These are phyloP conservation scores for Cheilinus undulatus DNA, from an alignment of 2,113 vertebrate genomes.

Conservation along the genomic window DNA sequence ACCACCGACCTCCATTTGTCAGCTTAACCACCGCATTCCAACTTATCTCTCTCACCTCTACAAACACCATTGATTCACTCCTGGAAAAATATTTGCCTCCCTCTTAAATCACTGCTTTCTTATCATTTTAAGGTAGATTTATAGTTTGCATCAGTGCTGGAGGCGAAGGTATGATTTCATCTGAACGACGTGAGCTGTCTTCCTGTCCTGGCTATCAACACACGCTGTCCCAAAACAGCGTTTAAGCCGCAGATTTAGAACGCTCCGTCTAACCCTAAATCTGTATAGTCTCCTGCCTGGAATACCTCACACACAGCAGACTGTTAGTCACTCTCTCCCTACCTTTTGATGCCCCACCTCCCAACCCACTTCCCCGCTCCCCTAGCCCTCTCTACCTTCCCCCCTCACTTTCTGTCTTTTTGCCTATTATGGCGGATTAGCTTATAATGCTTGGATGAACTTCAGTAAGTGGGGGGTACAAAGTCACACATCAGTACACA, in stretches of 20 bases:
- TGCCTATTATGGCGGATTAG: slow-evolving; percentile 86
- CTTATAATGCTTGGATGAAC: slow-evolving; percentile 85
- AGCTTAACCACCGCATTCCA: not conserved
- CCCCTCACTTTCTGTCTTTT: slow-evolving; percentile 64
- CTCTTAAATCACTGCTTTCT: slow-evolving; percentile 29
- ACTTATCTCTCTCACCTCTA: slow-evolving; percentile 29
- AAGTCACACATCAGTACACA: slow-evolving; percentile 79
- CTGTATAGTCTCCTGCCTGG: slow-evolving; percentile 55
- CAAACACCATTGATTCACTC: slow-evolving; percentile 20
- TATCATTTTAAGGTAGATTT: slow-evolving; percentile 41
- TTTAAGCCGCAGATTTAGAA: slow-evolving; percentile 65
- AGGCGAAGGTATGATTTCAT: slow-evolving; percentile 47
- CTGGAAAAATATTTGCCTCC: not conserved
- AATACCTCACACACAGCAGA: slow-evolving; percentile 66
- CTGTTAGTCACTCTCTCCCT: slow-evolving; percentile 29
- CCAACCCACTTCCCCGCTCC: slow-evolving; percentile 23
- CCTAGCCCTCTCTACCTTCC: slow-evolving; percentile 17
- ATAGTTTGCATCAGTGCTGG: slow-evolving; percentile 6
- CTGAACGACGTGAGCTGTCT: slow-evolving; percentile 42
- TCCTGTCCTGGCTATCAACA: slow-evolving; percentile 53
- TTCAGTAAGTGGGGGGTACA: slow-evolving; percentile 75
- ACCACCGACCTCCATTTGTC: slow-evolving; percentile 13
- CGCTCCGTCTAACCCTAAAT: slow-evolving; percentile 64
- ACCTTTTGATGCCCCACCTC: slow-evolving; percentile 49
- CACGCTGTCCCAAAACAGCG: slow-evolving; percentile 61